A percentile compares a stretch with the other conserved stretches of the same genome.
phyloP scores from a whole-genome alignment of 1,140 invertebrate genomes.

The Oryctes rhinoceros region DNA sequence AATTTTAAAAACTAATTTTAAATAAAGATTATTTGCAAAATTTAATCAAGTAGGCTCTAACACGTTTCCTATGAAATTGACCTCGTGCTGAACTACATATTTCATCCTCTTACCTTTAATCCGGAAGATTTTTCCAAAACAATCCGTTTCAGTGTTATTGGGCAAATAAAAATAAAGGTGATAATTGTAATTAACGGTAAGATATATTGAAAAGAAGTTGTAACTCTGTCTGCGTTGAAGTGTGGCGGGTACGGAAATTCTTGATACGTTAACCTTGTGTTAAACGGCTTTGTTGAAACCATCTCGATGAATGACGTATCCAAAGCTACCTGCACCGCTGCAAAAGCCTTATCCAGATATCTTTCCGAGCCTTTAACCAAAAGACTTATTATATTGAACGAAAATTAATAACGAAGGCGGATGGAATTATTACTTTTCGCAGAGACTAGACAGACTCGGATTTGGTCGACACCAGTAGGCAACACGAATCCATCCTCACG shows the following conservation, averaged over 20 bases:
- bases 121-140: constrained; percentile 59
- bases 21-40: too few relatives aligned
- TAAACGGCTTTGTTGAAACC: neutral
- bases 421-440: too few relatives aligned
- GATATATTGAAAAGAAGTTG: constrained; percentile 50
- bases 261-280: constrained; percentile 43
- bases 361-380: constrained; percentile 43
- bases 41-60: too few relatives aligned
- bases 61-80: constrained; percentile 2
- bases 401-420: too few relatives aligned
- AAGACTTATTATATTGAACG: constrained; percentile 6
- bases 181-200: constrained; percentile 57
- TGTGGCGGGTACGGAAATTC: constrained; percentile 59
- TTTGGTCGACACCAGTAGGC: too few relatives aligned
- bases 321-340: constrained; percentile 54
- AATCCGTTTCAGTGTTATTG: constrained; percentile 55
- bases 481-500: too few relatives aligned
- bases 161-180: constrained; percentile 58
- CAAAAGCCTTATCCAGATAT: constrained; percentile 54
- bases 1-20: too few relatives aligned
- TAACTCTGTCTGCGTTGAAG: constrained; percentile 51
- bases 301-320: constrained; percentile 50
- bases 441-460: neutral
- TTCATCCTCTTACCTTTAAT: constrained; percentile 55
- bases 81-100: neutral